Evolutionary conservation across 1,140 invertebrate genomes (phyloP).

Genomic region (Helicoverpa zea): DNA sequence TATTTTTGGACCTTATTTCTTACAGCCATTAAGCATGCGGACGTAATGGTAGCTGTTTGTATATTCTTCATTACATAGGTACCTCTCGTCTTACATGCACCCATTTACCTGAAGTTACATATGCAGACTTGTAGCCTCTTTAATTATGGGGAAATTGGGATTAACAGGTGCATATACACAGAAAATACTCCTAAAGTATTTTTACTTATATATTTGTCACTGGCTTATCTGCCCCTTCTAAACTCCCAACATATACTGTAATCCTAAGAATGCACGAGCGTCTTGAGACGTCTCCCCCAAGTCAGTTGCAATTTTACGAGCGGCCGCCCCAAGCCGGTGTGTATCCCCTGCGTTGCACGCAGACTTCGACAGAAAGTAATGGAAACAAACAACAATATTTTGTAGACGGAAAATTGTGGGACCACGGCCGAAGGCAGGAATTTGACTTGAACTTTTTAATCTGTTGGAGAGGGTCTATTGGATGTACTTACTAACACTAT

Average conservation of each 20-base stretch:
- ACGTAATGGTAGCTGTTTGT: no score
- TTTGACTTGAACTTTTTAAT: conserved; percentile 33
- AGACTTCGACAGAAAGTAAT: conserved; percentile 64
- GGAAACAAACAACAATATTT: conserved; percentile 65
- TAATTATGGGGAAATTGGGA: no score
- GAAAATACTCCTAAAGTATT: no score
- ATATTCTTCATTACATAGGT: no score
- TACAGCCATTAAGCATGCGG: no score
- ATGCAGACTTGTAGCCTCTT: no score
- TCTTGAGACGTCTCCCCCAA: conserved; percentile 82
- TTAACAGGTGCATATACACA: neutral
- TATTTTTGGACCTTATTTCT: no score
- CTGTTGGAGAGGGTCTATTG: neutral
- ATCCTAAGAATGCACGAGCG: conserved; percentile 81
- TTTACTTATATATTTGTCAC: no score
- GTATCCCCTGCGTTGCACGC: conserved; percentile 55
- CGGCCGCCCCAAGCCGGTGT: conserved; percentile 71
- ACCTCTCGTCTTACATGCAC: no score
- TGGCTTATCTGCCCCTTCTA: neutral
- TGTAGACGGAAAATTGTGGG: conserved; percentile 33
- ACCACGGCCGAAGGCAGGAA: conserved; percentile 7
- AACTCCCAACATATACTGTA: conserved; percentile 55
- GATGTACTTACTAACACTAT: neutral
- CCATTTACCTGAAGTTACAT: no score
- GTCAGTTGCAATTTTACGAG: conserved; percentile 83